Evolutionary conservation across 2,888 invertebrate genomes (phyloP).

Genomic region (Penaeus monodon): DNA sequence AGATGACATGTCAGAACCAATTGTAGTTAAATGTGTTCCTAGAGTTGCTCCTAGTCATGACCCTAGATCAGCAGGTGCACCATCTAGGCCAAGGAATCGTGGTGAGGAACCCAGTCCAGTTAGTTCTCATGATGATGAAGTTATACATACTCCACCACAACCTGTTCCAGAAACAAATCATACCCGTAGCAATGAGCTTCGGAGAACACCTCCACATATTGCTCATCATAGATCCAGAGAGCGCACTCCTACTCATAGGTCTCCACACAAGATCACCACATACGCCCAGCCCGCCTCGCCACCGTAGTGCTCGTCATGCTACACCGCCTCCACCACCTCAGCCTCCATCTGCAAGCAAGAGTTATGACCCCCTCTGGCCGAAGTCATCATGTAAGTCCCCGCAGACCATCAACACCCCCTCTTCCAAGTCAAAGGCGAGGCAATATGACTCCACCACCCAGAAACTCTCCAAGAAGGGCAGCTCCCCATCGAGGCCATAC

Average conservation of each 20-base stretch:
- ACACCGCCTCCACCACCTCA: slow-evolving; percentile 27
- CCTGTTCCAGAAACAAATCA: slow-evolving; percentile 46
- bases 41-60: slow-evolving; percentile 58
- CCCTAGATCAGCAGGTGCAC: slow-evolving; percentile 41
- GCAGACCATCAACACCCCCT: slow-evolving; percentile 47
- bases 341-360: slow-evolving; percentile 30
- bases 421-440: slow-evolving; percentile 49
- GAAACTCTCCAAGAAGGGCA: slow-evolving; percentile 45
- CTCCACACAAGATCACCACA: slow-evolving; percentile 46
- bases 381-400: slow-evolving; percentile 53
- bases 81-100: slow-evolving; percentile 49
- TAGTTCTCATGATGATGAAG: slow-evolving; percentile 49
- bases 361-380: slow-evolving; percentile 46
- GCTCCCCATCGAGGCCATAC: slow-evolving; percentile 49
- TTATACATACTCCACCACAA: slow-evolving; percentile 42
- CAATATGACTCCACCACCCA: slow-evolving; percentile 51
- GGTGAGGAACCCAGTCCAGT: slow-evolving; percentile 48
- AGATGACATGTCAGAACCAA: slow-evolving; percentile 46
- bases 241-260: slow-evolving; percentile 44
- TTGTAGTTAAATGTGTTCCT: slow-evolving; percentile 42
- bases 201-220: slow-evolving; percentile 41
- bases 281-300: slow-evolving; percentile 44
- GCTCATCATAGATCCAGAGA: slow-evolving; percentile 43
- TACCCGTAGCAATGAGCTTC: slow-evolving; percentile 26
- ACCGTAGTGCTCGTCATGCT: slow-evolving; percentile 39